These are phyloP conservation scores for Herpetotheres cachinnans DNA, from an alignment of 2,113 vertebrate genomes.

Conservation along the genomic window DNA sequence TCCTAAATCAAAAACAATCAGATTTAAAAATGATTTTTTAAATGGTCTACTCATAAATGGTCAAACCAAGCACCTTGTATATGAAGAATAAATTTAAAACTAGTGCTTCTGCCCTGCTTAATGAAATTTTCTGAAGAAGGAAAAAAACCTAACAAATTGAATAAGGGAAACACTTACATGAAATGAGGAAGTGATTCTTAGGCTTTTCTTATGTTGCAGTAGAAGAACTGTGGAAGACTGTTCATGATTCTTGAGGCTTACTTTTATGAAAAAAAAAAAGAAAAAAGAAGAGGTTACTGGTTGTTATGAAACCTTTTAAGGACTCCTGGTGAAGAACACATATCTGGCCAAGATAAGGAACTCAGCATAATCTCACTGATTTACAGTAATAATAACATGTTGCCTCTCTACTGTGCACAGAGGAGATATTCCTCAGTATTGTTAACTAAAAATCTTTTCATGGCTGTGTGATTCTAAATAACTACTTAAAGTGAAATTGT, in stretches of 20 bases:
- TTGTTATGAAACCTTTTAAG: not conserved
- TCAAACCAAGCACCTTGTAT: not conserved
- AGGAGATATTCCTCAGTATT: conserved; percentile 4
- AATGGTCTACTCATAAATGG: not conserved
- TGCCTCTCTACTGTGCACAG: not conserved
- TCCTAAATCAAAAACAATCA: not conserved
- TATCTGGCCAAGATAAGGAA: not conserved
- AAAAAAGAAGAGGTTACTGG: not conserved
- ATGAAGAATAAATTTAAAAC: not conserved
- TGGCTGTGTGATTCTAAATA: not conserved
- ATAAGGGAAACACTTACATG: not conserved
- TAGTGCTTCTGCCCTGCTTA: not conserved
- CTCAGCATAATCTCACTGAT: not conserved
- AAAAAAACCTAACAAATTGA: not conserved
- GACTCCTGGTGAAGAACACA: fast-evolving
- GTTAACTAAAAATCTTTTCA: not conserved
- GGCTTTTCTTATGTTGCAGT: not conserved
- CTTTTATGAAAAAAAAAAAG: not conserved
- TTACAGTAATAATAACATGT: not conserved
- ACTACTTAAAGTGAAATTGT: not conserved
- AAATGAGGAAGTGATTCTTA: not conserved
- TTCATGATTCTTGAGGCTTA: not conserved
- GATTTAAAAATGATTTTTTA: not conserved
- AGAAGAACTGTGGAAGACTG: not conserved
- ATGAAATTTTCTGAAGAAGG: not conserved